Evolutionary conservation across 2,113 vertebrate species (phyloP).

Genomic region (Tragulus kanchil): DNA sequence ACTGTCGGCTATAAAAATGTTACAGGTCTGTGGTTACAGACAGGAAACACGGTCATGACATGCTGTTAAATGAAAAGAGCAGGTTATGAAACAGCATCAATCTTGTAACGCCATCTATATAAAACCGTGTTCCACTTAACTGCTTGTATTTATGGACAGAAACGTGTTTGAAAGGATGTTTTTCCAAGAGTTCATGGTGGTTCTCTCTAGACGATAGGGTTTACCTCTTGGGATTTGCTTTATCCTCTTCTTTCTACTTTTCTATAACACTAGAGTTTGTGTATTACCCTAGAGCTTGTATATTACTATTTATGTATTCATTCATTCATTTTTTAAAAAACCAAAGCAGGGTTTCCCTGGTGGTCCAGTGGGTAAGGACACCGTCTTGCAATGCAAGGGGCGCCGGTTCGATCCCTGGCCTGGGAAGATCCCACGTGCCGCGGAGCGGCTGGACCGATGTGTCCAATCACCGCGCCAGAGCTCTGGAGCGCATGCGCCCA

Average conservation of each 20-base stretch:
- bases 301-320: not conserved
- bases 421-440: no score
- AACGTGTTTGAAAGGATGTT: not conserved
- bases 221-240: not conserved
- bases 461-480: no score
- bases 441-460: no score
- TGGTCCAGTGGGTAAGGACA: no score
- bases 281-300: not conserved
- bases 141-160: conserved; percentile 35
- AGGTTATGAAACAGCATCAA: not conserved
- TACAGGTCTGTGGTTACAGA: conserved; percentile 11
- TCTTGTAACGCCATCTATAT: not conserved
- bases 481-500: no score
- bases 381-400: no score
- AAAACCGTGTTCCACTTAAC: not conserved
- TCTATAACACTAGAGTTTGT: not conserved
- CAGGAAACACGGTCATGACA: conserved; percentile 46
- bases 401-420: no score
- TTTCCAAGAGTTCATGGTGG: not conserved
- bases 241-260: not conserved
- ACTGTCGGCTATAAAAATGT: not conserved
- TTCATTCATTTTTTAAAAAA: not conserved
- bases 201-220: not conserved
- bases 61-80: conserved; percentile 10
- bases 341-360: no score